phyloP scores from a whole-genome alignment of 2,113 vertebrate genomes.

The Strix aluco region DNA sequence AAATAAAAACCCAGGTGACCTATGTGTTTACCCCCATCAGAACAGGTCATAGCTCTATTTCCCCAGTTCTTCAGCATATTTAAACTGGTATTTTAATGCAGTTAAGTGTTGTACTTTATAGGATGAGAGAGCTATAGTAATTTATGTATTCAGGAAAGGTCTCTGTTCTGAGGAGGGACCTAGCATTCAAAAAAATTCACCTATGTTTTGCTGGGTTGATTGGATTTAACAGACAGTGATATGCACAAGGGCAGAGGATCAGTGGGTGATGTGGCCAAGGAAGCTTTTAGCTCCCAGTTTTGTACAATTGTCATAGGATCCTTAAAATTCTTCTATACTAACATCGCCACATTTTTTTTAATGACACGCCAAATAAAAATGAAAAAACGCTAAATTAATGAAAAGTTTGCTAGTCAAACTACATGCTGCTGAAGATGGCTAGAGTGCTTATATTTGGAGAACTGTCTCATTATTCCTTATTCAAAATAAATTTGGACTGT shows the following conservation, averaged over 20 bases:
- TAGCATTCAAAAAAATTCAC: background rate
- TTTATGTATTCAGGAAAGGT: background rate
- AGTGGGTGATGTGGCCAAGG: background rate
- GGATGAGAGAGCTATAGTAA: background rate
- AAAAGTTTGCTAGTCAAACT: background rate
- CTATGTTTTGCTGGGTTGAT: background rate
- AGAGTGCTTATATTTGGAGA: background rate
- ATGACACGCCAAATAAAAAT: rapidly evolving
- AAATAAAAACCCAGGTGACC: background rate
- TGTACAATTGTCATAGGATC: background rate
- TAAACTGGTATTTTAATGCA: background rate
- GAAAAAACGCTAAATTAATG: background rate
- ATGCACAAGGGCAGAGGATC: background rate
- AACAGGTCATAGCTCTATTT: background rate
- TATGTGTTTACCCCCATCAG: background rate
- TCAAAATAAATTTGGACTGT: background rate
- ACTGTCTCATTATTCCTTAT: background rate
- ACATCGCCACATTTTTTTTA: background rate
- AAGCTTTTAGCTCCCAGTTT: background rate
- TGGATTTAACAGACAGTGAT: background rate
- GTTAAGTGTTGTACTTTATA: background rate
- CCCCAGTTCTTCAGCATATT: background rate
- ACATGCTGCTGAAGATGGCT: background rate
- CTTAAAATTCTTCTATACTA: background rate
- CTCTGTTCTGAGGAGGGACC: background rate